These are phyloP conservation scores for Lepidurus packardi DNA, from an alignment of 1,140 invertebrate genomes.

Conservation along the genomic window DNA sequence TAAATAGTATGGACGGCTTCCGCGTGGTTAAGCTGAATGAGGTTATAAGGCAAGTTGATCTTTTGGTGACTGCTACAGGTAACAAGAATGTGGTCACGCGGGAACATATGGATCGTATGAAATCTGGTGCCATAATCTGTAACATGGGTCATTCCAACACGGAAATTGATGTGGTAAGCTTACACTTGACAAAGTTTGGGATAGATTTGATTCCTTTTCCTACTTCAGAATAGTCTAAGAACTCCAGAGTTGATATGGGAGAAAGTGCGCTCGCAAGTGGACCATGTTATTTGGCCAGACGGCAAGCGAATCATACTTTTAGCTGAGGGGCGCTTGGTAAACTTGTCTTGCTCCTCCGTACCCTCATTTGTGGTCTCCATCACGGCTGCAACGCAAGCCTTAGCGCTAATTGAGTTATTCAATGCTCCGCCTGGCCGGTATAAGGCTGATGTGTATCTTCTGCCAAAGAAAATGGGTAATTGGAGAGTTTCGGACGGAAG, in stretches of 20 bases:
- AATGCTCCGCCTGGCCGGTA: conserved; percentile 90
- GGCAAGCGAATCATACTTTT: conserved; percentile 85
- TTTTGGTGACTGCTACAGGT: conserved; percentile 91
- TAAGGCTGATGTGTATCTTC: conserved; percentile 92
- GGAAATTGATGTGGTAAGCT: conserved; percentile 89
- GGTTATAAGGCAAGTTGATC: conserved; percentile 87
- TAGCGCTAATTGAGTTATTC: conserved; percentile 92
- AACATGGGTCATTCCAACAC: conserved; percentile 99
- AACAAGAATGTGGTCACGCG: conserved; percentile 94
- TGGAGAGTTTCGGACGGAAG: not conserved
- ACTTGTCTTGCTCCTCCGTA: conserved; percentile 93
- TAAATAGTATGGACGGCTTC: conserved; percentile 90
- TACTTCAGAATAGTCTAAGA: conserved; percentile 71
- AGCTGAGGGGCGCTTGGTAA: conserved; percentile 90
- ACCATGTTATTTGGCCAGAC: conserved; percentile 94
- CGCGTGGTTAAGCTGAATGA: conserved; percentile 91
- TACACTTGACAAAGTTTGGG: not conserved
- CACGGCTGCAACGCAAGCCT: conserved; percentile 86
- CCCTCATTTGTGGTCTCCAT: conserved; percentile 96
- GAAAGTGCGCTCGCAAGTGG: conserved; percentile 92
- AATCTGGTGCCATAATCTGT: conserved; percentile 91
- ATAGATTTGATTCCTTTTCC: not conserved
- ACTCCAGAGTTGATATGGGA: conserved; percentile 95
- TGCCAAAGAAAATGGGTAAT: conserved; percentile 96
- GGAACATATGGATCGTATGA: conserved; percentile 95